These are phyloP conservation scores for Andrena chrysosceles DNA, from an alignment of 2,888 invertebrate genomes.

Conservation along the genomic window DNA sequence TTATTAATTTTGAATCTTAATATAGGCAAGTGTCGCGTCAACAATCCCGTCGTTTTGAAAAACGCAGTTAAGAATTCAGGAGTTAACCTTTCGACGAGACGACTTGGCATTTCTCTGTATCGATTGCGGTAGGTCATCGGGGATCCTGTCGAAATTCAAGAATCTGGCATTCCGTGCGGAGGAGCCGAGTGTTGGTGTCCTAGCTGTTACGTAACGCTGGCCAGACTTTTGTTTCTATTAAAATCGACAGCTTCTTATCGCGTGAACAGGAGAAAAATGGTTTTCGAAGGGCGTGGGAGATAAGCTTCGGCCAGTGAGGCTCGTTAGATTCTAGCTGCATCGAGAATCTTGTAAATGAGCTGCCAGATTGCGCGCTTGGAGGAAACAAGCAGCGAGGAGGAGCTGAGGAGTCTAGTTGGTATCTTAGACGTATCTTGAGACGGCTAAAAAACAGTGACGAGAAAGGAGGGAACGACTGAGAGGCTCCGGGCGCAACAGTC, in stretches of 20 bases:
- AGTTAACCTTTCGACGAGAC: conserved; percentile 3
- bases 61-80: conserved; percentile 29
- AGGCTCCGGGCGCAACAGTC: conserved; percentile 45
- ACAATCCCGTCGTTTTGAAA: neutral
- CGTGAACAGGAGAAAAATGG: conserved; percentile 2
- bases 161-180: neutral
- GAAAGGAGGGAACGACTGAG: conserved; percentile 45
- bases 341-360: conserved; percentile 61
- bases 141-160: neutral
- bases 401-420: conserved; percentile 33
- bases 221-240: neutral
- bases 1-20: neutral
- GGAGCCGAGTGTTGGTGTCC: neutral
- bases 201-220: neutral
- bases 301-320: conserved; percentile 25
- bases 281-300: neutral
- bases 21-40: neutral
- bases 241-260: conserved; percentile 13
- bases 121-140: conserved; percentile 48
- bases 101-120: conserved; percentile 35
- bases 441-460: conserved; percentile 57
- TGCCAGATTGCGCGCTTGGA: conserved; percentile 29
- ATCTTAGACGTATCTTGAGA: conserved; percentile 66
- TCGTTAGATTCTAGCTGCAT: conserved; percentile 55
- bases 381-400: conserved; percentile 22